Percentiles rank a stretch among this genome's conserved stretches.
These are phyloP conservation scores for Rhyacophila evoluta DNA, from an alignment of 2,888 invertebrate species.

Conservation along the genomic window DNA sequence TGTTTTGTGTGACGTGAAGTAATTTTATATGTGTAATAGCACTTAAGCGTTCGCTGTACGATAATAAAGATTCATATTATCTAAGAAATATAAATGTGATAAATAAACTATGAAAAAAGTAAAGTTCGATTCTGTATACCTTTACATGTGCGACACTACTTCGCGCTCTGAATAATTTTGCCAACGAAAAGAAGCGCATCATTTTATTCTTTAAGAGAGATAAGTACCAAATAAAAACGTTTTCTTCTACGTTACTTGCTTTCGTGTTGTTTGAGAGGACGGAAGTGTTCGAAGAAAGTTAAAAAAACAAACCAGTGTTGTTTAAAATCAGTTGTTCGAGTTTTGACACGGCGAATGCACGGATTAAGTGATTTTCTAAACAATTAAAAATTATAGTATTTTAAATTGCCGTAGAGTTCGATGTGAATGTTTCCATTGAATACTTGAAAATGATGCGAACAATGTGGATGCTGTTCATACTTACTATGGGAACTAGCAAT, in stretches of 20 bases:
- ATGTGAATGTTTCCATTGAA: conserved; percentile 16
- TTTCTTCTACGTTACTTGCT: conserved; percentile 38
- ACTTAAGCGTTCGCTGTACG: no score
- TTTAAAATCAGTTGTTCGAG: neutral
- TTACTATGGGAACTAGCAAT: conserved; percentile 49
- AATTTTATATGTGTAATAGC: no score
- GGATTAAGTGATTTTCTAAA: neutral
- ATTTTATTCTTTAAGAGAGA: neutral
- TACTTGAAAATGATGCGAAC: conserved; percentile 44
- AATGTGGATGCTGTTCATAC: conserved; percentile 54
- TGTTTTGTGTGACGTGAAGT: no score
- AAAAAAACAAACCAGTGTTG: conserved; percentile 2
- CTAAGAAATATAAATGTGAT: no score
- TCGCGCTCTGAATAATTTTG: conserved; percentile 53
- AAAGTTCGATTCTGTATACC: conserved; percentile 34
- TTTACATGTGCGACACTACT: conserved; percentile 38
- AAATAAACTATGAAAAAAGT: no score
- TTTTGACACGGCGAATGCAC: neutral
- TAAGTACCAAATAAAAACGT: neutral
- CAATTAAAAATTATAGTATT: neutral
- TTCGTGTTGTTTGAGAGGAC: conserved; percentile 33
- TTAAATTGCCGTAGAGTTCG: neutral
- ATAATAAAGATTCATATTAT: no score
- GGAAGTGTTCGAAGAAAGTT: conserved; percentile 51
- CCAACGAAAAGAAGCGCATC: conserved; percentile 44